phyloP scores from a whole-genome alignment of 2,888 invertebrate species.

The Rugalucina vietnamica region DNA sequence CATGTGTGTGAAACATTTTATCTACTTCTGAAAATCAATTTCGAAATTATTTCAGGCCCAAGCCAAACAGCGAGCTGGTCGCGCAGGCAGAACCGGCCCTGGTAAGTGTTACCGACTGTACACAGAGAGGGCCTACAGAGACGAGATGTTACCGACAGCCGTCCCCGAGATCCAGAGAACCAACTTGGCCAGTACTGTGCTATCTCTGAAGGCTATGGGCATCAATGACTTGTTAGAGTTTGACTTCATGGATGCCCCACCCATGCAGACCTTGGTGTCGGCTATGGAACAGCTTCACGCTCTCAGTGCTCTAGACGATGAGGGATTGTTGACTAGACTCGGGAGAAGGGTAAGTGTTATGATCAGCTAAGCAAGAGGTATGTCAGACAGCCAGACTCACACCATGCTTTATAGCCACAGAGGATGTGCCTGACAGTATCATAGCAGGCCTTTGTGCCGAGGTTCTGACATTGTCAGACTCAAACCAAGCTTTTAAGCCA shows the following conservation, averaged over 20 bases:
- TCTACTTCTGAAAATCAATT: too few relatives aligned
- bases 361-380: not conserved
- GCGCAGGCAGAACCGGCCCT: constrained; percentile 98
- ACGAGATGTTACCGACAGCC: constrained; percentile 93
- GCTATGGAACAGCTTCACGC: constrained; percentile 98
- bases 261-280: constrained; percentile 98
- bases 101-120: constrained; percentile 98
- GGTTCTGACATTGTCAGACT: too few relatives aligned
- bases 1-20: too few relatives aligned
- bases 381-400: too few relatives aligned
- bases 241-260: constrained; percentile 99
- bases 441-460: too few relatives aligned
- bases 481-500: too few relatives aligned
- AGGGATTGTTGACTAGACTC: constrained; percentile 86
- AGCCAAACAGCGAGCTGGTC: constrained; percentile 97
- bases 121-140: constrained; percentile 98
- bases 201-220: constrained; percentile 99
- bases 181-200: constrained; percentile 97
- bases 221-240: constrained; percentile 99
- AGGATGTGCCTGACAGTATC: too few relatives aligned
- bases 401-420: too few relatives aligned
- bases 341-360: constrained; percentile 86
- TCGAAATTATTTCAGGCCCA: constrained; percentile 92
- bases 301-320: constrained; percentile 96
- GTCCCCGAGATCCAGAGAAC: constrained; percentile 99